These are phyloP conservation scores for Sphaeramia orbicularis DNA, from an alignment of 2,797 vertebrate genomes.

Conservation along the genomic window DNA sequence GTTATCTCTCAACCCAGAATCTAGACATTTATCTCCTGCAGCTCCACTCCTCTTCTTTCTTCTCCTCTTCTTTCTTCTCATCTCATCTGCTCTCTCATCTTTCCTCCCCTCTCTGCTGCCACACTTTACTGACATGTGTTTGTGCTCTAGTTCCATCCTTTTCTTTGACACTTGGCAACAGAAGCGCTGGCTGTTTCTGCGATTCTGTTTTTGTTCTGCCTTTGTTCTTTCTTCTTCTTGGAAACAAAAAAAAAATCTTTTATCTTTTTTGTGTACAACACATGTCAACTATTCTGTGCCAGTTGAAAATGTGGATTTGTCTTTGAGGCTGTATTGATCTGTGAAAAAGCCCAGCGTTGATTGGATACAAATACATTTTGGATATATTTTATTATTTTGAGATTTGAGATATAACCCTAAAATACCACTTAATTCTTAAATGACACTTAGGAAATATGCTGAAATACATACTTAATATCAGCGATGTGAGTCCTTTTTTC, in stretches of 20 bases:
- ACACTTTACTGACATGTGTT: slow-evolving; percentile 61
- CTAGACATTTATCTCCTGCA: slow-evolving; percentile 64
- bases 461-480: background rate
- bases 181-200: slow-evolving; percentile 58
- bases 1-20: slow-evolving; percentile 60
- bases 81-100: slow-evolving; percentile 54
- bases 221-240: slow-evolving; percentile 63
- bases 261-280: slow-evolving; percentile 52
- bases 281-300: slow-evolving; percentile 50
- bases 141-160: slow-evolving; percentile 60
- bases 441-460: background rate
- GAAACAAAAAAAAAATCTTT: slow-evolving; percentile 46
- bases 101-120: slow-evolving; percentile 45
- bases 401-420: slow-evolving; percentile 19
- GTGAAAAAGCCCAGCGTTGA: slow-evolving; percentile 45
- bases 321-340: slow-evolving; percentile 61
- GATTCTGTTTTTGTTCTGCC: slow-evolving; percentile 34
- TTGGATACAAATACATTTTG: slow-evolving; percentile 48
- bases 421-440: too few species aligned
- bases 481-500: background rate
- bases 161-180: slow-evolving; percentile 59
- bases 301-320: slow-evolving; percentile 42
- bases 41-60: slow-evolving; percentile 21
- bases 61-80: slow-evolving; percentile 14
- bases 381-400: slow-evolving; percentile 46